phyloP scores from a whole-genome alignment of 35 echinoderm and acorn worm species.

The Holothuria glaberrima region DNA sequence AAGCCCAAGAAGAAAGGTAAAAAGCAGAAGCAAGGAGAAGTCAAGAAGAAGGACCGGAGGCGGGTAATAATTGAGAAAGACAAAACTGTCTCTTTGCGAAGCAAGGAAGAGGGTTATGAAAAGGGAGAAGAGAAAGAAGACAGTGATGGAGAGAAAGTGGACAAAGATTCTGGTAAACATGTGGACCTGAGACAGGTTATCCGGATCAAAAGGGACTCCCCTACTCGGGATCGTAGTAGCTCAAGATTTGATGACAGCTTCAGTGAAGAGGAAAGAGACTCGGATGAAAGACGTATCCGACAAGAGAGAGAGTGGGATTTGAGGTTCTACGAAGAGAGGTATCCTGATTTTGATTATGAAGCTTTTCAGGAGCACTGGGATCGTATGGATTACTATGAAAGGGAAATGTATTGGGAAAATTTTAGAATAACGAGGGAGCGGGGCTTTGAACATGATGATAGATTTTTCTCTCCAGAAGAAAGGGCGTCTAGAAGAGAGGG shows the following conservation, averaged over 20 bases:
- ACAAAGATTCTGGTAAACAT: conserved; percentile 5
- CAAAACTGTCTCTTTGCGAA: conserved; percentile 15
- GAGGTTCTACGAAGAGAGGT: conserved; percentile 7
- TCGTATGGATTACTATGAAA: conserved; percentile 47
- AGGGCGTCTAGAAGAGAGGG: neutral
- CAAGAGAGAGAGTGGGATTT: conserved; percentile 41
- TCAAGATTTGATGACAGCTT: conserved; percentile 42
- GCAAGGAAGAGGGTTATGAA: neutral
- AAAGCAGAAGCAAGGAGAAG: conserved; percentile 21
- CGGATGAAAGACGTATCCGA: neutral
- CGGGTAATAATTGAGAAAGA: conserved; percentile 40
- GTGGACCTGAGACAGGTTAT: conserved; percentile 45
- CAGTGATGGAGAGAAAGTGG: neutral
- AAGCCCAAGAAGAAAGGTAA: conserved; percentile 19
- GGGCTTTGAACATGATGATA: conserved; percentile 44
- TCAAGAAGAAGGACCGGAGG: conserved; percentile 40
- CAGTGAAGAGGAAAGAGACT: neutral
- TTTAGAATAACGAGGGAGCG: conserved; percentile 21
- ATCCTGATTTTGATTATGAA: conserved; percentile 50
- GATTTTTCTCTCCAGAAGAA: conserved; percentile 41
- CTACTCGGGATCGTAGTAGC: neutral
- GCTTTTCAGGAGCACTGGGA: conserved; percentile 39
- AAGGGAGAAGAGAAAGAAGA: neutral
- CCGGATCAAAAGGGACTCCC: conserved; percentile 48
- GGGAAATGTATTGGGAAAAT: conserved; percentile 52